Base-by-base conservation (phyloP, 2,888 invertebrate genomes). In the Sminthurides aquaticus region DNA sequence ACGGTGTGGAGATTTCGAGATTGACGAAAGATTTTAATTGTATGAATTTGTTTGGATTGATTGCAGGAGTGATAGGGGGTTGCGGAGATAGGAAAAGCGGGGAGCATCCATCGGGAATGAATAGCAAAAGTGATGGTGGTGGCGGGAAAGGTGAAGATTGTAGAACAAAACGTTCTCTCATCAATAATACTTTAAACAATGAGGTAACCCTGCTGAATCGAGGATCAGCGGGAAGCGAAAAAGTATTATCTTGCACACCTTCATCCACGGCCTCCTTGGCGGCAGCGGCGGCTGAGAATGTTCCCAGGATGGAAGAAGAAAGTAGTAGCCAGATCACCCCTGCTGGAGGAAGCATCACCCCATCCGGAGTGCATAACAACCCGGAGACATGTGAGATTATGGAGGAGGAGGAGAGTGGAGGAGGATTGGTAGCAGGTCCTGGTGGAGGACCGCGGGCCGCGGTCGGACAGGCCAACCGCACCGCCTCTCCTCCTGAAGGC, bases 401-500 rank as follows among this genome's bases (percentile, higher is more conserved):
- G 48, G 48, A 18, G 18, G 11, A 18, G 18, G 48, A 18, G 18
- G 48, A 18, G 18, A 18, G 48, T 15, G 48, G 48, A 43, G 48
- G 15, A 52, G 24, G 11, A 3, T n/a, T n/a, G n/a, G n/a, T n/a
- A n/a, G n/a, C n/a, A n/a, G n/a, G n/a, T n/a, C n/a, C n/a, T n/a
- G n/a, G n/a, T n/a, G n/a, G n/a, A n/a, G n/a, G n/a, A n/a, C n/a
- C n/a, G n/a, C n/a, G n/a, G n/a, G n/a, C n/a, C n/a, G n/a, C n/a
- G n/a, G n/a, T n/a, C n/a, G n/a, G n/a, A n/a, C n/a, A n/a, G n/a
- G n/a, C n/a, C n/a, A n/a, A n/a, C n/a, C n/a, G n/a, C n/a, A n/a
- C n/a, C n/a, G n/a, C 81, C 70, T 84, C 85, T 71, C 85, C 86
- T 54, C 78, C 79, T 60, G 77, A 78, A 20, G 79, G 79, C 26